These are phyloP conservation scores for Chiloscyllium plagiosum DNA, from an alignment of 2,113 vertebrate genomes.

Conservation along the genomic window DNA sequence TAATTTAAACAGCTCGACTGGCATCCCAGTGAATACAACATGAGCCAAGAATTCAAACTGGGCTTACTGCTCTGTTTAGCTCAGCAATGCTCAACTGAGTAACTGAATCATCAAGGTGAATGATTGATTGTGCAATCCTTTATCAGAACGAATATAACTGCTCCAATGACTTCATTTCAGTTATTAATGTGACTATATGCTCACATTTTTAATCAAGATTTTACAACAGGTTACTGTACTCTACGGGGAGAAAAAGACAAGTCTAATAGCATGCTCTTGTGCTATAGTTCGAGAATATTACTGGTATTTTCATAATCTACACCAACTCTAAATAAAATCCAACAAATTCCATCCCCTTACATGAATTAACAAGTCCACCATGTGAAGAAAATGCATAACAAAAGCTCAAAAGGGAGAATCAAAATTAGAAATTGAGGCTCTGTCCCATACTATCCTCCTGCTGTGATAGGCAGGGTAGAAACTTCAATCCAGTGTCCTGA, in stretches of 20 bases:
- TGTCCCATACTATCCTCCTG: not conserved
- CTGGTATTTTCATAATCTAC: not conserved
- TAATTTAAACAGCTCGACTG: not conserved
- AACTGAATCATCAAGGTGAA: not conserved
- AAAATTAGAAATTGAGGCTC: not conserved
- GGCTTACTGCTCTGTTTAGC: not conserved
- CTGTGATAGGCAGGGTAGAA: not conserved
- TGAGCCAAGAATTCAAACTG: not conserved
- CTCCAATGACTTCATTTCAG: not conserved
- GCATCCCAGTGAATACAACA: not conserved
- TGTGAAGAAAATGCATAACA: not conserved
- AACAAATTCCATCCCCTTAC: not conserved
- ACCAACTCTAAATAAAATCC: not conserved
- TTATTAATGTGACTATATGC: not conserved
- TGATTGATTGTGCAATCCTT: not conserved
- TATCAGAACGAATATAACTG: not conserved
- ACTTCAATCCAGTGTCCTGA: not conserved
- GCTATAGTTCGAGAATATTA: not conserved
- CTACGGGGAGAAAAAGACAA: not conserved
- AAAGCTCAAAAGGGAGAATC: not conserved
- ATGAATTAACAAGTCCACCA: not conserved
- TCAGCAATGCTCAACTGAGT: not conserved
- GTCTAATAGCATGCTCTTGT: not conserved
- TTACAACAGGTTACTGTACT: not conserved
- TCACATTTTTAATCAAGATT: not conserved